Base-by-base conservation (phyloP, 2,797 vertebrate species). In the Basileuterus tristriatus region DNA sequence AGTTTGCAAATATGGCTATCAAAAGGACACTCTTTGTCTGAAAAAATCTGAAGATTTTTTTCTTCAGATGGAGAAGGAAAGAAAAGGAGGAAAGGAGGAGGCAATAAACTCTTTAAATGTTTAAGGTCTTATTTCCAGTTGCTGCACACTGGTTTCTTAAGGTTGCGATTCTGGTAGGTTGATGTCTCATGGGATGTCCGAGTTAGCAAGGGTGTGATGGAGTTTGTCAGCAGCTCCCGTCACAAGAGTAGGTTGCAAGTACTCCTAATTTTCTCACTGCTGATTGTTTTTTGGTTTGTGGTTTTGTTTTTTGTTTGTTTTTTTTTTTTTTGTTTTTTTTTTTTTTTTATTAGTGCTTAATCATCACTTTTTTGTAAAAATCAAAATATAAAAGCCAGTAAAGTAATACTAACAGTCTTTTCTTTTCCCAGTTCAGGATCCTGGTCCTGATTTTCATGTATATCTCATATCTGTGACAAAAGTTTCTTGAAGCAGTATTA, bases 151-250 rank as follows among this genome's bases (percentile, higher is more conserved):
- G 21, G 11, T 71, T 90, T 87, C 36, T 3, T 44, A 30, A 27
- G 9, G 22, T 62, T 43, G 52, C 46, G 53, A 17, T 60, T 37
- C 18, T 67, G 36, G 3, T 34, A 44, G 21, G 21, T 30, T 80
- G 50, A 15, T 36, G 10, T 74, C 47, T 34, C 0, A 0, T 11
- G 26, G 23, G 21, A 41, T 80, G 26, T 24, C 55, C 37, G 27
- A 41, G 18, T n/a, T 80, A 52, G 20, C 36, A 43, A 26, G n/a
- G 13, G 4, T 58, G 20, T 17, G 15, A 50, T 36, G 4, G 56
- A 21, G 55, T 74, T 92, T 58, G 39, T 58, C 50, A 50, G 34
- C 72, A 81, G 29, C 23, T 74, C 9, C 55, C 55, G 53, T 49
- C 43, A 63, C 26, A 82, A 19, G 4, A 60, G 47, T 50, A 55